Percentiles rank a stretch among this genome's conserved stretches.
Evolutionary conservation across 2,797 vertebrate genomes (phyloP).

Genomic region (Mallotus villosus): DNA sequence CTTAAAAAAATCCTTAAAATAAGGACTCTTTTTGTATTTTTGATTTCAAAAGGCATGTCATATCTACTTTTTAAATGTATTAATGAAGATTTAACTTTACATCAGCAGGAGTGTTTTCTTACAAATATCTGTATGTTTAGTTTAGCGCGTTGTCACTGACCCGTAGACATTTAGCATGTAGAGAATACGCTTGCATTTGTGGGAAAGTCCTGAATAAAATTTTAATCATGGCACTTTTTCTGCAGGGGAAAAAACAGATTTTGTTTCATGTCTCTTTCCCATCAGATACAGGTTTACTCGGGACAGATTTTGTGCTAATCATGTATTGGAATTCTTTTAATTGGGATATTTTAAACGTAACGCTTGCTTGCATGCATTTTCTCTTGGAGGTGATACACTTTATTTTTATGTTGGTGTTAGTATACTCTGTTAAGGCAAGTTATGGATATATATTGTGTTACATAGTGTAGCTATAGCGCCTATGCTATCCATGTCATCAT

Average conservation of each 20-base stretch:
- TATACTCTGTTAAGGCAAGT: no score
- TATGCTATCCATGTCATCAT: no score
- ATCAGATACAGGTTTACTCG: slow-evolving; percentile 83
- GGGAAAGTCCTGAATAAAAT: slow-evolving; percentile 88
- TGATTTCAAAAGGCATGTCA: slow-evolving; percentile 97
- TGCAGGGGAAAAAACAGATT: slow-evolving; percentile 79
- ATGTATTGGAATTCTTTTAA: slow-evolving; percentile 90
- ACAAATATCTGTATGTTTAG: slow-evolving; percentile 87
- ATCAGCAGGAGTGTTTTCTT: slow-evolving; percentile 91
- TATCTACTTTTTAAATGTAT: slow-evolving; percentile 98
- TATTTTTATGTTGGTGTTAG: no score
- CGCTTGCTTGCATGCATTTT: no score
- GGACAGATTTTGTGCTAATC: slow-evolving; percentile 85
- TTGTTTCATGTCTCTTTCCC: slow-evolving; percentile 80
- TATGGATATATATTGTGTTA: no score
- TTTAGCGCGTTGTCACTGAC: slow-evolving; percentile 93
- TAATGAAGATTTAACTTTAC: slow-evolving; percentile 99
- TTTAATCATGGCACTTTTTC: slow-evolving; percentile 89
- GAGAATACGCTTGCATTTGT: slow-evolving; percentile 89
- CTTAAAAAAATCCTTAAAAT: slow-evolving; percentile 92
- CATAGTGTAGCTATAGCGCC: no score
- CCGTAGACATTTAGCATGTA: slow-evolving; percentile 92
- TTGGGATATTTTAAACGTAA: slow-evolving; percentile 42
- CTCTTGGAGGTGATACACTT: no score
- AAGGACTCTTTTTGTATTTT: slow-evolving; percentile 99